Percentiles rank a stretch among this genome's conserved stretches.
phyloP scores from a whole-genome alignment of 2,113 vertebrate genomes.

The Bettongia penicillata region DNA sequence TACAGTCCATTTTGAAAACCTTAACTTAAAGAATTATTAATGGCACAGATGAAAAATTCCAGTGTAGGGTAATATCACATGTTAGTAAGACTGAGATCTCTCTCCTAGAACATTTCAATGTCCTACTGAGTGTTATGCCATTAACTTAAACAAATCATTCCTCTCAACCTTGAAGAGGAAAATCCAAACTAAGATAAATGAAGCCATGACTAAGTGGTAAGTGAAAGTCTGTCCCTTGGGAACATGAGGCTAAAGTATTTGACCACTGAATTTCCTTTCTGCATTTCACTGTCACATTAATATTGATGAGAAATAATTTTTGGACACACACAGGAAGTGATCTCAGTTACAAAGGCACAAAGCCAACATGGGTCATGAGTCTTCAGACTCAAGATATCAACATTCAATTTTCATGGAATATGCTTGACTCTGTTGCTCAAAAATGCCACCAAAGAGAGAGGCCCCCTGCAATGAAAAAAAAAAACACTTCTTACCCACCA shows the following conservation, averaged over 20 bases:
- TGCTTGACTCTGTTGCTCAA: neutral
- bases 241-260: neutral
- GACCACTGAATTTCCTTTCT: neutral
- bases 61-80: neutral
- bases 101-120: neutral
- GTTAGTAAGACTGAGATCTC: neutral
- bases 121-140: neutral
- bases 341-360: neutral
- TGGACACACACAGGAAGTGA: neutral
- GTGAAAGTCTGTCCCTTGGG: neutral
- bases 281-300: neutral
- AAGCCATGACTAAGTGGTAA: neutral
- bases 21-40: neutral
- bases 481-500: neutral
- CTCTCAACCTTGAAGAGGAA: neutral
- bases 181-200: neutral
- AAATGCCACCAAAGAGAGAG: neutral
- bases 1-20: neutral
- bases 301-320: slow-evolving; percentile 2
- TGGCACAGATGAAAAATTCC: neutral
- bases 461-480: neutral
- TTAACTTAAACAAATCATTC: neutral
- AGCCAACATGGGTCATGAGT: neutral
- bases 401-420: neutral
- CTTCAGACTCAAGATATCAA: neutral